Evolutionary conservation across 2,113 vertebrate genomes (phyloP), one percentile per base, ranked within the genome.

Genomic region (Procavia capensis): DNA sequence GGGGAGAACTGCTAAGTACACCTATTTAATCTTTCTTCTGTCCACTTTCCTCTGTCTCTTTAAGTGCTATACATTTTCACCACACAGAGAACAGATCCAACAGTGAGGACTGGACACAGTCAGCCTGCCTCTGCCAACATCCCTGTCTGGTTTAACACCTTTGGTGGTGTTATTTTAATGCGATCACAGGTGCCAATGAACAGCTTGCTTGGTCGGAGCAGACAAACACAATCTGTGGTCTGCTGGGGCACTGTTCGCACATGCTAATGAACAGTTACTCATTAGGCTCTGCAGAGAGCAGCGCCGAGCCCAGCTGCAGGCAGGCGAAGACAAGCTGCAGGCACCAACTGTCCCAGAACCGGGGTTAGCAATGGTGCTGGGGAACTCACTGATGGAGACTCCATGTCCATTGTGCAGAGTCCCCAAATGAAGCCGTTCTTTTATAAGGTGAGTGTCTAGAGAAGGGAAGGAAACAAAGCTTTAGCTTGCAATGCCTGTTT

Each of bases 161-260:
- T 66, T 29, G 75, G 83, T 0, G 24, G 86, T 90, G 80, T 79
- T 57, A 75, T 64, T 96, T 86, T 79, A 95, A 94, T 84, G 57
- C 85, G 85, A 93, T 36, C 88, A 31, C 43, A 87, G 84, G 94
- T 63, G 81, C 87, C 95, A 95, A 96, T 54, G 92, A 93, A 78
- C 57, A 39, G 45, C n/a, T 50, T 76, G 0, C 39, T 92, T 11
- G 90, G 90, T 96, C 88, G 59, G 82, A 57, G 88, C 81, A n/a
- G 84, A 95, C 78, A 90, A 81, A 85, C 81, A 78, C 89, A 92
- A 84, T 90, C 93, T 95, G 81, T 47, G 90, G 76, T 45, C 82
- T 36, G 63, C 78, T 43, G 27, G 72, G 84, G 76, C 84, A 63
- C 64, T 9, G 41, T 39, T 70, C 75, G 66, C 29, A 14, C 43